phyloP scores from a whole-genome alignment of 2,113 vertebrate genomes.

The Myiagra hebetior region DNA sequence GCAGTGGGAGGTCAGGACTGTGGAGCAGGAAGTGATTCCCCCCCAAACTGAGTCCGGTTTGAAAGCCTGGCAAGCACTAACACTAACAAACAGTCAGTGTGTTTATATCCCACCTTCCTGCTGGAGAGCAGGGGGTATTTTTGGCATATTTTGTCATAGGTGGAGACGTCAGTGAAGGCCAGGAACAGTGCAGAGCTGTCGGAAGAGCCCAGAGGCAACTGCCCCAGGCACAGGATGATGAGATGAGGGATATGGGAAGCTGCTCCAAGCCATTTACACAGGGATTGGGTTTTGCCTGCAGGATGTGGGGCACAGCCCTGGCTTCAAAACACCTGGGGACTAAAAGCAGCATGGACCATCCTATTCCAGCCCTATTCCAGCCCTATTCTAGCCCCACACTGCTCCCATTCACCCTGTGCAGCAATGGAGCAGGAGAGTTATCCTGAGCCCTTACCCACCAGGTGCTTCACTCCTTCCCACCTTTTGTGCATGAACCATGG shows the following conservation, averaged over 20 bases:
- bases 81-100: not conserved
- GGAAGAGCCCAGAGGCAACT: not conserved
- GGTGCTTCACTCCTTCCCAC: not conserved
- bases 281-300: not conserved
- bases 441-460: not conserved
- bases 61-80: not conserved
- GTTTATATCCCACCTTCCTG: constrained; percentile 51
- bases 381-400: not conserved
- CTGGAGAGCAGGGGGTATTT: not conserved
- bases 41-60: not conserved
- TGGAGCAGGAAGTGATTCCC: not conserved
- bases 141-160: not conserved
- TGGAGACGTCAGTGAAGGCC: not conserved
- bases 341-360: not conserved
- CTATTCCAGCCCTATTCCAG: not conserved
- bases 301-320: not conserved
- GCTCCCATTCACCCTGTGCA: not conserved
- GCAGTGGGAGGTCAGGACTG: not conserved
- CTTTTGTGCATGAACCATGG: accelerated
- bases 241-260: not conserved
- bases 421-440: not conserved
- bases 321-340: not conserved
- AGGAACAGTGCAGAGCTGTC: not conserved
- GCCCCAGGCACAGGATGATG: not conserved
- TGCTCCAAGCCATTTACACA: not conserved